Base-by-base conservation (phyloP, 2,797 vertebrate genomes). In the Coendou prehensilis region DNA sequence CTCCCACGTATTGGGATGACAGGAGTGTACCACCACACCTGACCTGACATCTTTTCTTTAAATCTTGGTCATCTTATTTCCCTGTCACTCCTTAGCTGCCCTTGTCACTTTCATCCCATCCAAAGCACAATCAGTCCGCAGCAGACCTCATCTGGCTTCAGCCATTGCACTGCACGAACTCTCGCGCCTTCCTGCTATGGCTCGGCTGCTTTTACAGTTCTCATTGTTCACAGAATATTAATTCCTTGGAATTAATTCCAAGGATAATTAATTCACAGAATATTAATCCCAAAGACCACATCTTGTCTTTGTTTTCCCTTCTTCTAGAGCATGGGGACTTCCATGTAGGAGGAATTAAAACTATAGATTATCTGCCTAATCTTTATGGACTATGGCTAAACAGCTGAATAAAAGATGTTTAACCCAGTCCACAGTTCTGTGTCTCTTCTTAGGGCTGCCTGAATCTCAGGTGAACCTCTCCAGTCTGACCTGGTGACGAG, bases 151-250 rank as follows among this genome's bases (percentile, higher is more conserved):
- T 50, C 52, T 59, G 13, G 17, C 14, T 9, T n/a, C 20, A 30
- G 89, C 73, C 23, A 0, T 23, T 1, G 45, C 4, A 6, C 33
- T 0, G 3, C 2, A 6, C 2, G 47, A 30, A 45, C n/a, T 20
- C 8, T 8, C 54, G 10, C 2, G 47, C 23, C 26, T 56, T 81
- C 30, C 15, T 30, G 0, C 6, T 88, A 61, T 56, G 57, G 8
- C 6, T 63, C 5, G 15, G 6, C 9, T 86, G 61, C n/a, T 84
- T 64, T 92, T 78, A 75, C 15, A 10, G 47, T 41, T 47, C 4
- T 50, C 9, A 2, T n/a, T 64, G 73, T 59, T 91, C 30, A 59
- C 0, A 64, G 83, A 90, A 80, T 37, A 26, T 26, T 61, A 67
- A 33, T 80, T 83, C 59, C 59, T 61, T 61, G 59, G 37, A 41